Evolutionary conservation across 2,113 vertebrate species (phyloP).

Genomic region (Nerophis lumbriciformis): DNA sequence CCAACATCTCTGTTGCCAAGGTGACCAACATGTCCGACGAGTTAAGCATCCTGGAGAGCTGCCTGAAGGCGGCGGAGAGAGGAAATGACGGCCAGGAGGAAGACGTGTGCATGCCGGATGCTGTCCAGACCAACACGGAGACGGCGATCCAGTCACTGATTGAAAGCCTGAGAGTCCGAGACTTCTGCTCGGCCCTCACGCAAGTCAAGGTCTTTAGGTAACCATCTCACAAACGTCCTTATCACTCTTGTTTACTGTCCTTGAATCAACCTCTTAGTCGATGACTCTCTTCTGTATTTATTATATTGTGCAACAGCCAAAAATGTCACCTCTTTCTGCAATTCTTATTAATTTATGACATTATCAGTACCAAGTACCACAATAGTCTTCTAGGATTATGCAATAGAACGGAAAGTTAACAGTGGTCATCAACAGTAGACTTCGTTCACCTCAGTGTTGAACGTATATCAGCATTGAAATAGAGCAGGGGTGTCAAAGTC

Average conservation of each 20-base stretch:
- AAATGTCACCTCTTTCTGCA: too few relatives aligned
- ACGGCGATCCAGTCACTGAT: conserved; percentile 92
- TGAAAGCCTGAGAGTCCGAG: conserved; percentile 83
- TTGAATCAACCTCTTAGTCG: background rate
- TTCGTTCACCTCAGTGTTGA: too few relatives aligned
- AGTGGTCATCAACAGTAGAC: too few relatives aligned
- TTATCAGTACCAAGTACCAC: too few relatives aligned
- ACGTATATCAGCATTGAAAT: too few relatives aligned
- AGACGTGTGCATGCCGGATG: conserved; percentile 77
- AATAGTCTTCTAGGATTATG: too few relatives aligned
- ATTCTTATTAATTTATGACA: too few relatives aligned
- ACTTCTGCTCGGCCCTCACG: conserved; percentile 84
- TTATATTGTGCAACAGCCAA: too few relatives aligned
- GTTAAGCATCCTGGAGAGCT: conserved; percentile 83
- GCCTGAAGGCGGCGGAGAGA: conserved; percentile 85
- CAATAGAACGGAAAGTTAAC: too few relatives aligned
- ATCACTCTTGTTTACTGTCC: background rate
- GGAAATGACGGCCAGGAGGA: conserved; percentile 78
- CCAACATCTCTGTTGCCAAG: conserved; percentile 54
- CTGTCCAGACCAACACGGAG: conserved; percentile 86
- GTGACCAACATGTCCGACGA: conserved; percentile 98
- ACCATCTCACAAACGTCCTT: background rate
- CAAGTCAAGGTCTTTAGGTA: conserved; percentile 96
- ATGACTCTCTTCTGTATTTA: background rate
- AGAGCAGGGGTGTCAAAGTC: too few relatives aligned